Base-by-base conservation (phyloP, 2,888 invertebrate genomes). In the Ophion slaviceki region DNA sequence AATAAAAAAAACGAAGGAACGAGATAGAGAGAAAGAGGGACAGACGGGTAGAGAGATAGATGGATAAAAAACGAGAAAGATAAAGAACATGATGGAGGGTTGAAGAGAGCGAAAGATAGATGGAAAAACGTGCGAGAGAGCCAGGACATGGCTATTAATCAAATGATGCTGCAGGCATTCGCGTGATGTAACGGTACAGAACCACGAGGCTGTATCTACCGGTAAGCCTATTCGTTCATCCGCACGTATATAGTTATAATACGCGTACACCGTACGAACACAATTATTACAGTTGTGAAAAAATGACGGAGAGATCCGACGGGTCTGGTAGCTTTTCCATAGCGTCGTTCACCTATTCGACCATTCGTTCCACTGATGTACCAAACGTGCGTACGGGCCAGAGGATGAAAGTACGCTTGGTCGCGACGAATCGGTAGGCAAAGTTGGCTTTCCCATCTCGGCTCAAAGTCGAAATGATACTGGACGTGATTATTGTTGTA, bases 181-280 rank as follows among this genome's bases (percentile, higher is more conserved):
- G 88, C 88, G 85, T 88, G 90, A 88, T 86, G 89, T 92, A 93
- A 93, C 93, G 93, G 93, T 93, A 92, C 90, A 92, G 88, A 83
- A 85, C 72, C 66, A 86, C 68, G 80, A 67, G 61, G 57, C 68
- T 68, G 40, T 77, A 59, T 64, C 53, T 59, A 86, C 85, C 89
- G 89, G 87, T 89, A 90, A 90, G 87, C 84, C 88, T 59, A 68
- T 32, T 88, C 86, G 87, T 86, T 86, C 74, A 57, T 82, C 88
- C 88, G 89, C 32, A 32, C 32, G 32, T 32, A 32, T 81, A 74
- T 87, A 75, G 10, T 10, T 11, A 11, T 47, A 47, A 80, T 61
- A 81, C 62, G 71, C 76, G 40, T 66, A 74, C 72, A 62, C 62
- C 76, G 45, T 67, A 36, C 32, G 28, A 80, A 59, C 67, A 61